phyloP scores from a whole-genome alignment of 1,140 invertebrate species.

The Plodia interpunctella region DNA sequence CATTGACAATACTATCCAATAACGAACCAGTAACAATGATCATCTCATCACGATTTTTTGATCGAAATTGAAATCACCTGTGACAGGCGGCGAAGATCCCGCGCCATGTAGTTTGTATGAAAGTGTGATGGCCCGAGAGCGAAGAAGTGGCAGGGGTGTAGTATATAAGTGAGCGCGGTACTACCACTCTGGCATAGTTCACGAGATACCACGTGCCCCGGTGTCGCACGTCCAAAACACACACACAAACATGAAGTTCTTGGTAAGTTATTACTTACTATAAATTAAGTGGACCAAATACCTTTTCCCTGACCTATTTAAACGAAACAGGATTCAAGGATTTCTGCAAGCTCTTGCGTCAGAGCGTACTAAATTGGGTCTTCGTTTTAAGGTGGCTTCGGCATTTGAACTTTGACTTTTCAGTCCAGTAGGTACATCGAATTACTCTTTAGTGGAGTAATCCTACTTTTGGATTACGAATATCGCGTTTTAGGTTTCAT shows the following conservation, averaged over 20 bases:
- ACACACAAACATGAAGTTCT: constrained; percentile 64
- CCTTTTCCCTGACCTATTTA: not conserved
- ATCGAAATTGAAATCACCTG: constrained; percentile 40
- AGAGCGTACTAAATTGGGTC: constrained; percentile 49
- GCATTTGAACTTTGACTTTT: constrained; percentile 64
- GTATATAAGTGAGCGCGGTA: constrained; percentile 68
- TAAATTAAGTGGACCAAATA: not conserved
- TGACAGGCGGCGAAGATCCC: constrained; percentile 36
- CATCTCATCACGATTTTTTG: constrained; percentile 32
- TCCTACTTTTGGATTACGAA: not conserved
- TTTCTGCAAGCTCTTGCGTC: constrained; percentile 49
- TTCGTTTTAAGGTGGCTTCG: constrained; percentile 38
- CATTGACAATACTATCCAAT: constrained; percentile 15
- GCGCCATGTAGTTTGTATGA: constrained; percentile 55
- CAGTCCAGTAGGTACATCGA: constrained; percentile 35
- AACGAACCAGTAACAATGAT: constrained; percentile 23
- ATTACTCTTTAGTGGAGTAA: constrained; percentile 22
- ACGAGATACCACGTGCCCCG: constrained; percentile 56
- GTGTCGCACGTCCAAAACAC: constrained; percentile 49
- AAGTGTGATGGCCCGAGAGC: constrained; percentile 65
- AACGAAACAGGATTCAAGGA: constrained; percentile 18
- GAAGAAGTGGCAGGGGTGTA: constrained; percentile 69
- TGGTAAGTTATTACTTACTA: constrained; percentile 48
- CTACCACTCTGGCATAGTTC: constrained; percentile 72
- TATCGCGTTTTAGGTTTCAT: no score